Evolutionary conservation across 2,113 vertebrate genomes (phyloP).

Genomic region (Danionella cerebrum): DNA sequence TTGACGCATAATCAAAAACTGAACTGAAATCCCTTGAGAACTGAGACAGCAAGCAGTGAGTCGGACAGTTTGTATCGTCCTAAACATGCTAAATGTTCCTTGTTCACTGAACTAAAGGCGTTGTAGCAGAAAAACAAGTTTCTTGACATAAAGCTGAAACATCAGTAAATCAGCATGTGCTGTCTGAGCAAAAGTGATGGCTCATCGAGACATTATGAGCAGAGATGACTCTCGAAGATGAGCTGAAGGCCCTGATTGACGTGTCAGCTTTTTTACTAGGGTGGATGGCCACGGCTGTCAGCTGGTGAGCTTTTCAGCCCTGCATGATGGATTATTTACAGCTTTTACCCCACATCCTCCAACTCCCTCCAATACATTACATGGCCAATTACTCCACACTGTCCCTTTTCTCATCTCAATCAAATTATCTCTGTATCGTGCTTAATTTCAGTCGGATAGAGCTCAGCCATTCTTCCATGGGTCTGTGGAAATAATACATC

Average conservation of each 20-base stretch:
- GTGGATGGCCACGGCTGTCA: conserved; percentile 5
- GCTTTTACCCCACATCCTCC: neutral
- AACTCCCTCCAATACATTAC: conserved; percentile 31
- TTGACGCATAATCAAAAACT: neutral
- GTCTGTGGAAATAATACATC: conserved; percentile 14
- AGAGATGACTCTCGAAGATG: neutral
- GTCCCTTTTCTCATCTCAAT: conserved; percentile 29
- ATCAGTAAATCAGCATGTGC: neutral
- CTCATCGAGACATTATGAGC: neutral
- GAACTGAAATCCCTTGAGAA: neutral
- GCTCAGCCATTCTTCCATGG: conserved; percentile 19
- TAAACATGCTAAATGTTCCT: neutral
- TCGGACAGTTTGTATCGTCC: neutral
- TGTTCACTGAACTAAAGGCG: neutral
- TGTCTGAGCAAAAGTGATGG: neutral
- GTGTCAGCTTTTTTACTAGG: conserved; percentile 15
- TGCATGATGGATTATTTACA: conserved; percentile 32
- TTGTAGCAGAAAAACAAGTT: neutral
- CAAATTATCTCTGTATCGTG: conserved; percentile 18
- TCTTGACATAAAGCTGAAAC: neutral
- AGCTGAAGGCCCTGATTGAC: conserved; percentile 9
- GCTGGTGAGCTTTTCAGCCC: neutral
- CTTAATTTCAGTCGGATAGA: conserved; percentile 23
- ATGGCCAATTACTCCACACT: conserved; percentile 25
- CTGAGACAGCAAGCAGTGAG: neutral